A percentile compares a stretch with the other conserved stretches of the same genome.
Conservation (phyloP, 2,888 invertebrate genomes). For the Drosophila atroscutellata region DNA sequence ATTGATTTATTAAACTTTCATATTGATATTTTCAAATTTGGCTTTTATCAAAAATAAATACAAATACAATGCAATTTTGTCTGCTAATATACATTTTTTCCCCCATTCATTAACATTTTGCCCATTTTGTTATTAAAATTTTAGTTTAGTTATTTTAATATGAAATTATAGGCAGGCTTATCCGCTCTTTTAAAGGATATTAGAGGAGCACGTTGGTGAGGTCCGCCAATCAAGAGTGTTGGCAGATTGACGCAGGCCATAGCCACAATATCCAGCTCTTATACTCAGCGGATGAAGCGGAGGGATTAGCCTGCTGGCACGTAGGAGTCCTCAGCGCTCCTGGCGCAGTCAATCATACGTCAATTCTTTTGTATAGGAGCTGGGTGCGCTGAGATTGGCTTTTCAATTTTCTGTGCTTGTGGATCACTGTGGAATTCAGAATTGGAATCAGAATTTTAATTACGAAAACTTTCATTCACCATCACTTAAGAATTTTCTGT, state of each 20-base stretch:
- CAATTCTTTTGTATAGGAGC: neutral
- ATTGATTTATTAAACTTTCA: neutral
- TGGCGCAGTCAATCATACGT: conserved; percentile 15
- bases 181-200: neutral
- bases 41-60: neutral
- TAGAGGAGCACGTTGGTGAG: neutral
- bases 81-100: neutral
- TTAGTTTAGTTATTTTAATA: neutral
- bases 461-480: neutral
- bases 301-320: conserved; percentile 31
- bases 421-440: neutral
- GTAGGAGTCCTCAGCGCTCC: conserved; percentile 4
- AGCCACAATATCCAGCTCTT: conserved; percentile 5
- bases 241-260: neutral
- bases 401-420: conserved; percentile 7
- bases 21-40: neutral
- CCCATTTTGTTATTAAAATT: neutral
- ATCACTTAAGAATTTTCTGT: neutral
- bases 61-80: neutral
- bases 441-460: neutral
- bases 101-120: neutral
- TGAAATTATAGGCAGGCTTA: neutral
- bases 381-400: neutral
- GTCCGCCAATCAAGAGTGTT: neutral
- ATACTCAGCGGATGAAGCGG: conserved; percentile 3